These are phyloP conservation scores for Triplophysa rosa DNA, from an alignment of 2,113 vertebrate genomes.

Conservation along the genomic window DNA sequence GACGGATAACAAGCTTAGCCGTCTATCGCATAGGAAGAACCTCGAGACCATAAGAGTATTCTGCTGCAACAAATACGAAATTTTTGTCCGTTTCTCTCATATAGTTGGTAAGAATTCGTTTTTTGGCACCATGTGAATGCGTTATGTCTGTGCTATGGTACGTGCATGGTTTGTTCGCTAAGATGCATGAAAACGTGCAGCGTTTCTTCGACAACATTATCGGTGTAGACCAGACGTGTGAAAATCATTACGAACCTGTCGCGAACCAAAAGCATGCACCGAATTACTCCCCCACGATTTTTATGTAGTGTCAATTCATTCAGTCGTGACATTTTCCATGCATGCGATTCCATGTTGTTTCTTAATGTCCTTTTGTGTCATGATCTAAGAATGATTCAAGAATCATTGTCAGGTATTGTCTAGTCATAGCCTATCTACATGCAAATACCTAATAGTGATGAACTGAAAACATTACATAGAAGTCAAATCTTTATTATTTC, in stretches of 20 bases:
- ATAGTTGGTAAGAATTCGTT: slow-evolving; percentile 58
- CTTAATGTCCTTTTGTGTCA: slow-evolving; percentile 15
- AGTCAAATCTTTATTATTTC: neutral
- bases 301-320: neutral
- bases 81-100: slow-evolving; percentile 47
- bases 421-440: neutral
- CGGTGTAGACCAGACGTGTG: slow-evolving; percentile 37
- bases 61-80: slow-evolving; percentile 65
- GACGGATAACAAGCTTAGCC: slow-evolving; percentile 55
- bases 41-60: slow-evolving; percentile 65
- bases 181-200: slow-evolving; percentile 33
- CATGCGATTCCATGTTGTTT: neutral
- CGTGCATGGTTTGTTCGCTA: slow-evolving; percentile 42
- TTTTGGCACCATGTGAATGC: slow-evolving; percentile 16
- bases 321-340: neutral
- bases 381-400: slow-evolving; percentile 2
- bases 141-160: slow-evolving; percentile 19
- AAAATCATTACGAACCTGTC: slow-evolving; percentile 39
- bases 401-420: slow-evolving; percentile 28
- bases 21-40: slow-evolving; percentile 68
- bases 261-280: slow-evolving; percentile 10
- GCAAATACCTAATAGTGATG: neutral
- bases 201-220: slow-evolving; percentile 34
- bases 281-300: neutral
- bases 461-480: neutral